Evolutionary conservation across 92 coral and sea anemone genomes (phyloP), one percentile per base, ranked within the genome.

Genomic region (Epizoanthus scotinus): DNA sequence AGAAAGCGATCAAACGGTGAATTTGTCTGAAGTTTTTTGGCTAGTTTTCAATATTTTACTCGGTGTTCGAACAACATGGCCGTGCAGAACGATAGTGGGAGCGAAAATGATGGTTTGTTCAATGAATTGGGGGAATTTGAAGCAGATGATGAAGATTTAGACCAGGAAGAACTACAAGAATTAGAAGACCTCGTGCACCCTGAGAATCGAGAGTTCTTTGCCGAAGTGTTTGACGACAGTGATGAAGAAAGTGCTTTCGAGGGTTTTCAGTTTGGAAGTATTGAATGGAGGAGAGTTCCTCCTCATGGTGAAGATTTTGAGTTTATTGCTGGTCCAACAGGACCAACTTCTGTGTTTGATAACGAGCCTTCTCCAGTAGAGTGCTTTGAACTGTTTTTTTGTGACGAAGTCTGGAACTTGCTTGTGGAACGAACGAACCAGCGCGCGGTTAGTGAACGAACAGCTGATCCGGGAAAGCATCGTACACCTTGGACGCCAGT

Each of bases 361-460:
- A 42, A 42, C 25, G 28, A 68, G 6, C 73, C 73, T 38, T 38
- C 73, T 38, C 73, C 28, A 68, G 14, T 40, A 9, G 55, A 42
- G 8, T 68, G 73, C 73, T 68, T 68, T 68, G 73, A 68, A 27
- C 73, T 68, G 20, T 68, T 68, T 42, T 67, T 68, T 68, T 52
- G 47, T 42, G 26, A 40, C 73, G 42, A 68, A 68, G 56, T 68
- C 29, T 68, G 73, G 73, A 36, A 17, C 55, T 68, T 42, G 73
- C 29, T 68, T 40, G 73, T 68, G n/a, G 25, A 67, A 40, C 3
- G 55, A 68, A 38, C 73, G 44, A 68, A 68, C 28, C 54, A 68
- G 73, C 27, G 18, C 15, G 28, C 73, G 14, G 0, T 2, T 19
- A 13, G 20, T 0, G 20, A 68, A 44, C 5, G 15, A 68, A 18